Percentiles rank a stretch among this genome's conserved stretches.
phyloP scores from a whole-genome alignment of 2,888 invertebrate species.

The Ophion ellenae region DNA sequence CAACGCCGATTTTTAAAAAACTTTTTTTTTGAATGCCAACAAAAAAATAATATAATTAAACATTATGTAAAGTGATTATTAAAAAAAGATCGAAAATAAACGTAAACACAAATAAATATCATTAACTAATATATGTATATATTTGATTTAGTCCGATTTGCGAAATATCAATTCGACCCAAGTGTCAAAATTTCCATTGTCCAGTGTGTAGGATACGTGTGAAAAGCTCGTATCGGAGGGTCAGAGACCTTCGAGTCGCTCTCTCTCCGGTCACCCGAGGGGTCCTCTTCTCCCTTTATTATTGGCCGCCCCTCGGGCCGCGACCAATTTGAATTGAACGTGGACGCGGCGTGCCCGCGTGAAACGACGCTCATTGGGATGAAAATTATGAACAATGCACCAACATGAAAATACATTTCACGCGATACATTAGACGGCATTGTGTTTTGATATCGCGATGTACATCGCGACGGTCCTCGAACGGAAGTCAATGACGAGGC shows the following conservation, averaged over 20 bases:
- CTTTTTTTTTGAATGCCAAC: too few relatives aligned
- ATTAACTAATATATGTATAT: background rate
- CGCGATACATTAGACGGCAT: background rate
- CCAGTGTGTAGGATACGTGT: background rate
- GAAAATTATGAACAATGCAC: constrained; percentile 34
- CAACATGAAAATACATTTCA: constrained; percentile 27
- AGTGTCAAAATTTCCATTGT: background rate
- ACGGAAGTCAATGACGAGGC: constrained; percentile 59
- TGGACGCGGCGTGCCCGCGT: background rate
- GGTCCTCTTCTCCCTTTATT: background rate
- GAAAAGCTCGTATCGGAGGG: background rate
- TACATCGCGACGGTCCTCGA: constrained; percentile 18
- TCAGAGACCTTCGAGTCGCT: background rate
- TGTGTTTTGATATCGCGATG: background rate
- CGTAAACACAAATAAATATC: too few relatives aligned
- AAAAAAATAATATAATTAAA: too few relatives aligned
- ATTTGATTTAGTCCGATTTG: background rate
- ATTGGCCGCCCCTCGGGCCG: background rate
- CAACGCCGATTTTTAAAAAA: background rate
- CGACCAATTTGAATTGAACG: background rate
- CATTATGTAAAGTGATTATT: too few relatives aligned
- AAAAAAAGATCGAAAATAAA: too few relatives aligned
- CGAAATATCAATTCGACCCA: background rate
- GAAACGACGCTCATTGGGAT: background rate
- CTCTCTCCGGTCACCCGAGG: background rate